These are phyloP conservation scores for Labia minor DNA, from an alignment of 2,888 invertebrate genomes.

Conservation along the genomic window DNA sequence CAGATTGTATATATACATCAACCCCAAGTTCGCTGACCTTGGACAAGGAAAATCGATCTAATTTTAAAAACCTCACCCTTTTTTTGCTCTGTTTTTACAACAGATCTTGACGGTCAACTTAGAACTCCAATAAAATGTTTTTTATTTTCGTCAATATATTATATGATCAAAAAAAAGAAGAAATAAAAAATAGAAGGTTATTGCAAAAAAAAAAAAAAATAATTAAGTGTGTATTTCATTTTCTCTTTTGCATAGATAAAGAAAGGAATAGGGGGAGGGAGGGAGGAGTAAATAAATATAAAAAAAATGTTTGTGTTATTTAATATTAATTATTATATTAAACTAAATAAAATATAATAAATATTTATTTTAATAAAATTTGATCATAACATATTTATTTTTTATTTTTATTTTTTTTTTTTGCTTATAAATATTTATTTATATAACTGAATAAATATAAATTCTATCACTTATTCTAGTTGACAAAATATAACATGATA, in stretches of 20 bases:
- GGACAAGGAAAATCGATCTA: not conserved
- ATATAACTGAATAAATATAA: not conserved
- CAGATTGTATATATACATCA: not conserved
- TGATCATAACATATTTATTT: not conserved
- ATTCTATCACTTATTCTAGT: not conserved
- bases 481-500: not conserved
- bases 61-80: not conserved
- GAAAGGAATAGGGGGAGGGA: not conserved
- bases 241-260: not conserved
- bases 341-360: slow-evolving; percentile 13
- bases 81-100: no score
- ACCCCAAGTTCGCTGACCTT: not conserved
- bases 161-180: no score
- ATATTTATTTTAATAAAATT: slow-evolving; percentile 4
- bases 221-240: not conserved
- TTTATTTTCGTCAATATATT: no score
- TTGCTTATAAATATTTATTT: not conserved
- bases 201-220: no score
- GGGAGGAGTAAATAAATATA: not conserved
- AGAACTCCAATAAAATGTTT: no score
- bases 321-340: not conserved
- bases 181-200: no score
- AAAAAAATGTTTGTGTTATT: not conserved
- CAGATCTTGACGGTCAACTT: no score
- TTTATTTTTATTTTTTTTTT: not conserved